These are phyloP conservation scores for Otus scops DNA, from an alignment of 2,797 vertebrate genomes.

Conservation along the genomic window DNA sequence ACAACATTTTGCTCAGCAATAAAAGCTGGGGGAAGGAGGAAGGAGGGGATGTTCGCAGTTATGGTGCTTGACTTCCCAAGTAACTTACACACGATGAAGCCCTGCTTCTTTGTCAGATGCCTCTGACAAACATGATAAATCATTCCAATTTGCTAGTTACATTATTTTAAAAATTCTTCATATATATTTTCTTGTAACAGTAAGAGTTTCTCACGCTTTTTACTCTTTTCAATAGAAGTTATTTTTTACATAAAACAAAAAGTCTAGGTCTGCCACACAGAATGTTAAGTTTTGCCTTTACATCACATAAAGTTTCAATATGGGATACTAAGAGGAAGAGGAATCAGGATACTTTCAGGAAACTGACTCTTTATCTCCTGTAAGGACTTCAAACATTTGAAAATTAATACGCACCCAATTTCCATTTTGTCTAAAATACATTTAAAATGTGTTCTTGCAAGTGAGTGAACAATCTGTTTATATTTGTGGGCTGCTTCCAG, in stretches of 20 bases:
- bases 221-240: background rate
- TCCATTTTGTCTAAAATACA: background rate
- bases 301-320: background rate
- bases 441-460: background rate
- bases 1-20: background rate
- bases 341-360: background rate
- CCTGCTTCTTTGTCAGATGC: background rate
- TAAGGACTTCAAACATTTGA: background rate
- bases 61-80: rapidly evolving
- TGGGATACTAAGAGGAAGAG: background rate
- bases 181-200: background rate
- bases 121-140: background rate
- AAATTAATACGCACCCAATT: background rate
- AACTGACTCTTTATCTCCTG: background rate
- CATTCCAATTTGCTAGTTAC: background rate
- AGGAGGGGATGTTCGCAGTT: background rate
- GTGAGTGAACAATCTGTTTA: background rate
- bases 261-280: background rate
- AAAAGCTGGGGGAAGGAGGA: background rate
- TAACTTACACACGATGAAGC: background rate
- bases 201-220: background rate
- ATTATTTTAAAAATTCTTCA: background rate
- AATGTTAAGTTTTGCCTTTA: background rate
- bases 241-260: background rate
- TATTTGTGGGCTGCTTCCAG: background rate